phyloP scores from a whole-genome alignment of 2,888 invertebrate genomes.

The Scelioninae gen. 2 region DNA sequence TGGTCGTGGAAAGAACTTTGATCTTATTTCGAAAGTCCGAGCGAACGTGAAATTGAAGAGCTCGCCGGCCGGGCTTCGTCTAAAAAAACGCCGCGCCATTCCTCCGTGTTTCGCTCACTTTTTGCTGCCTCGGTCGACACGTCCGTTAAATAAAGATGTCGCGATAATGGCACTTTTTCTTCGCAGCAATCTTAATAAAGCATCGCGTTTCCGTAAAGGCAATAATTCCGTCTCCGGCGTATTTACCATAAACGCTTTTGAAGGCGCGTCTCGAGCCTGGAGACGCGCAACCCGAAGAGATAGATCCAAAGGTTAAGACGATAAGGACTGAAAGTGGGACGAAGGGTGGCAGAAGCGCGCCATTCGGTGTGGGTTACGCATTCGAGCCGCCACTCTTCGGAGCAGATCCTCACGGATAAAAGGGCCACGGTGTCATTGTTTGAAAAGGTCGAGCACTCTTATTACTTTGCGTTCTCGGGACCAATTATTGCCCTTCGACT shows the following conservation, averaged over 20 bases:
- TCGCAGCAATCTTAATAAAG: constrained; percentile 58
- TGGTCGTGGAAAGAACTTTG: too few species aligned
- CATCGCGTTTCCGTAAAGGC: constrained; percentile 57
- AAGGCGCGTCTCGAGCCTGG: constrained; percentile 46
- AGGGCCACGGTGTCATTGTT: constrained; percentile 52
- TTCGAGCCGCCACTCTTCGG: constrained; percentile 38
- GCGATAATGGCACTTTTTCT: constrained; percentile 56
- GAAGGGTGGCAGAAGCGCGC: constrained; percentile 40
- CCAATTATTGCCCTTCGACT: constrained; percentile 56
- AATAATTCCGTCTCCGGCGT: constrained; percentile 59
- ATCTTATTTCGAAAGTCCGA: too few species aligned
- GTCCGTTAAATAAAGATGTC: constrained; percentile 55
- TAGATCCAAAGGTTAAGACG: constrained; percentile 52
- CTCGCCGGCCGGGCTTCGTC: too few species aligned
- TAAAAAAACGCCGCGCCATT: constrained; percentile 6
- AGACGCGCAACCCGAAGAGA: constrained; percentile 38
- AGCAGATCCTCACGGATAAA: constrained; percentile 40
- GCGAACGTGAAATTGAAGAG: too few species aligned
- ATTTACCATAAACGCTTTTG: constrained; percentile 61
- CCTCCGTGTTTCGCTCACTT: constrained; percentile 25
- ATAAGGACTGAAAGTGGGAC: constrained; percentile 58
- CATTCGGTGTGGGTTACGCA: constrained; percentile 47
- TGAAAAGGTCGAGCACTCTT: constrained; percentile 57
- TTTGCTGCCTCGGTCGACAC: constrained; percentile 47
- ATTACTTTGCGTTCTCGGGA: constrained; percentile 54